phyloP scores from a whole-genome alignment of 1,140 invertebrate genomes.

The Drosophila mauritiana region DNA sequence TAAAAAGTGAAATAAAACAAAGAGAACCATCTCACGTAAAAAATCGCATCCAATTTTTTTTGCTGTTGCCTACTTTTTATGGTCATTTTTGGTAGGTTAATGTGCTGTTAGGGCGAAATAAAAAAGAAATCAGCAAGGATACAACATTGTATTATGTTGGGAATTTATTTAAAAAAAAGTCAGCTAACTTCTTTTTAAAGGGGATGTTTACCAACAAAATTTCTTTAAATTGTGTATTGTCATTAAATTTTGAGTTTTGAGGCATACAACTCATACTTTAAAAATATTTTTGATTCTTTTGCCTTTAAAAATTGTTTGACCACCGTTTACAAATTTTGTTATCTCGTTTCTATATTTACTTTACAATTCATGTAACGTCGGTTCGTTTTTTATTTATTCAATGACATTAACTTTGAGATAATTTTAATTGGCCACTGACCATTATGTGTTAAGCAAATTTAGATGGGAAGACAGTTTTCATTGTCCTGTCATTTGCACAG shows the following conservation, averaged over 20 bases:
- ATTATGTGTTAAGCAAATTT: conserved; percentile 45
- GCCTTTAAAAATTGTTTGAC: too few species aligned
- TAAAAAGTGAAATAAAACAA: conserved; percentile 83
- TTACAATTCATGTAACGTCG: conserved; percentile 48
- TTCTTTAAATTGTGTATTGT: not conserved
- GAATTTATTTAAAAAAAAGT: conserved; percentile 32
- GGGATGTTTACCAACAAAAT: not conserved
- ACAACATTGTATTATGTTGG: conserved; percentile 28
- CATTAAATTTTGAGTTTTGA: not conserved
- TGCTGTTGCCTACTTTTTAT: conserved; percentile 67
- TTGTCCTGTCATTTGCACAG: conserved; percentile 84
- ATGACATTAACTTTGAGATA: conserved; percentile 54
- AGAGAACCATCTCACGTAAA: conserved; percentile 45
- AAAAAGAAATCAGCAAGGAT: conserved; percentile 42
- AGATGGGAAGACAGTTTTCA: conserved; percentile 57
- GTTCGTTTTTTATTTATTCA: conserved; percentile 60
- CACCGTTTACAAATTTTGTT: not conserved
- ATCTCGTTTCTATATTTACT: conserved; percentile 19
- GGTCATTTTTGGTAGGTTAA: conserved; percentile 77
- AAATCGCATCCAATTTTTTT: conserved; percentile 84
- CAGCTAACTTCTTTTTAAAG: not conserved
- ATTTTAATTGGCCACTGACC: conserved; percentile 73
- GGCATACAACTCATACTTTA: too few species aligned
- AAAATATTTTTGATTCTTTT: too few species aligned
- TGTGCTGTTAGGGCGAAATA: conserved; percentile 80